phyloP scores from a whole-genome alignment of 2,888 invertebrate species.

The Auanema freiburgensis region DNA sequence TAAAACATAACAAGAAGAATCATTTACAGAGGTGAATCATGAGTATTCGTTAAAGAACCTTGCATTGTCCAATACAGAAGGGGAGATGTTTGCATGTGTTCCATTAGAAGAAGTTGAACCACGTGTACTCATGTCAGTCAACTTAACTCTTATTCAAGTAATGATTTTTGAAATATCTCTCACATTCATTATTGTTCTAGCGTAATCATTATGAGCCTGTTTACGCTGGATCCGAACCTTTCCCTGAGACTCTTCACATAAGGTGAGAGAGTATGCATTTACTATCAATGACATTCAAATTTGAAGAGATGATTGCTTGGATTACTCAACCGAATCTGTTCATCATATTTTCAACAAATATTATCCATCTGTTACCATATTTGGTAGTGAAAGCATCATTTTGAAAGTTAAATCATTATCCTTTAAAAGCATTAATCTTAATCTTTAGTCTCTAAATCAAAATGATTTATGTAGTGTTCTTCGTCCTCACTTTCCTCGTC shows the following conservation, averaged over 20 bases:
- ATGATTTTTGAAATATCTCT: slow-evolving; percentile 1
- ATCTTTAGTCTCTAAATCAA: slow-evolving; percentile 33
- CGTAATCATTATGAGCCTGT: slow-evolving; percentile 11
- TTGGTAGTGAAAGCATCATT: slow-evolving; percentile 44
- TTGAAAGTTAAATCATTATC: neutral
- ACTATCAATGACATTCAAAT: neutral
- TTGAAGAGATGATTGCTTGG: slow-evolving; percentile 46
- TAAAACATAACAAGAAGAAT: neutral
- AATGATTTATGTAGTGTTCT: slow-evolving; percentile 36
- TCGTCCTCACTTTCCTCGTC: slow-evolving; percentile 44
- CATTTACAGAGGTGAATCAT: neutral
- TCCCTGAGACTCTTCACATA: slow-evolving; percentile 9
- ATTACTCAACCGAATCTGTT: slow-evolving; percentile 44
- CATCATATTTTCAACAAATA: slow-evolving; percentile 36
- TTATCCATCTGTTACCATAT: slow-evolving; percentile 47
- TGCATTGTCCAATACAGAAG: slow-evolving; percentile 35
- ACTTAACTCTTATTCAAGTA: slow-evolving; percentile 33
- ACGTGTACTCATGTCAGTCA: slow-evolving; percentile 33
- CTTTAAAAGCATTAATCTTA: neutral
- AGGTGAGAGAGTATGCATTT: neutral
- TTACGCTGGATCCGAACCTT: slow-evolving; percentile 8
- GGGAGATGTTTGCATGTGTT: slow-evolving; percentile 39
- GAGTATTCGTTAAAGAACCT: slow-evolving; percentile 35
- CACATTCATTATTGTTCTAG: neutral
- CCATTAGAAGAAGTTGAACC: slow-evolving; percentile 39